Conservation (phyloP, 2,797 vertebrate genomes). For the Echeneis naucrates region DNA sequence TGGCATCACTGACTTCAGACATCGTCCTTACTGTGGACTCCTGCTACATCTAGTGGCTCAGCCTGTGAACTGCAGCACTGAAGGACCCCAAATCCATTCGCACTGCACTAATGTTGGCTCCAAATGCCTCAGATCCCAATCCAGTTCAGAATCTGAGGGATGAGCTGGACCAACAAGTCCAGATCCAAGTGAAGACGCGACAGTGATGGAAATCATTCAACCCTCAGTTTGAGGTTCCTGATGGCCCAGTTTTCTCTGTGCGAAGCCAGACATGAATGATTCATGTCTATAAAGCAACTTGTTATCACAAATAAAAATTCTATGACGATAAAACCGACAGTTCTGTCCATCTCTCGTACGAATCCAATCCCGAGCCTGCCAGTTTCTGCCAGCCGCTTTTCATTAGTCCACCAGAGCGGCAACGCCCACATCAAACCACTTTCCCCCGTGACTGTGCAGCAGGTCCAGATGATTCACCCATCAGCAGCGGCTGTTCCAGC, state of each 20-base stretch:
- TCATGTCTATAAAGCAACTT: not conserved
- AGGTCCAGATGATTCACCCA: not conserved
- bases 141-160: too few species aligned
- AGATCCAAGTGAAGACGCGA: too few species aligned
- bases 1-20: too few species aligned
- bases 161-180: too few species aligned
- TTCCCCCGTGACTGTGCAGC: not conserved
- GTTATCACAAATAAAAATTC: not conserved
- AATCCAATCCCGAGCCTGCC: not conserved
- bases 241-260: not conserved
- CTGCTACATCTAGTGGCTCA: slow-evolving; percentile 18
- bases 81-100: not conserved
- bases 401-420: not conserved
- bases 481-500: not conserved
- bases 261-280: not conserved
- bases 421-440: not conserved
- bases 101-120: too few species aligned
- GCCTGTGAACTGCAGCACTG: slow-evolving; percentile 10
- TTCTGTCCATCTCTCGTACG: too few species aligned
- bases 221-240: not conserved
- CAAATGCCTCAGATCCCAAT: too few species aligned
- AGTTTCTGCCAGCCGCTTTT: not conserved
- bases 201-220: not conserved
- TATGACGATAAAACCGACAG: not conserved
- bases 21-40: slow-evolving; percentile 21